Conservation (phyloP, 2,888 invertebrate genomes). For the Papilio gigon region DNA sequence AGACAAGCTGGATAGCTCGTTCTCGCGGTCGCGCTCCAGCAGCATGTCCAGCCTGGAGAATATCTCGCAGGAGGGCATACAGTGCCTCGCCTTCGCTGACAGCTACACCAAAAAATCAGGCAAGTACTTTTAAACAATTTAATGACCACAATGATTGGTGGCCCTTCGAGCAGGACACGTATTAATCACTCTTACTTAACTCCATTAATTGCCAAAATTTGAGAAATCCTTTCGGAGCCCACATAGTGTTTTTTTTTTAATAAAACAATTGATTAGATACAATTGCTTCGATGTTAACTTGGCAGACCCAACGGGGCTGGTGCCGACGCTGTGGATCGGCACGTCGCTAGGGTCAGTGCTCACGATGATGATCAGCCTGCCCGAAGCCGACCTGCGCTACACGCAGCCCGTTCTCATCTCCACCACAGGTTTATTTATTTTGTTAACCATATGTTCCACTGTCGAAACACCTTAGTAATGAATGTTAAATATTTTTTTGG, state of each 20-base stretch:
- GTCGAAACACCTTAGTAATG: conserved; percentile 7
- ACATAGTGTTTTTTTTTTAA: neutral
- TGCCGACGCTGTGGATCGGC: conserved; percentile 98
- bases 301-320: conserved; percentile 90
- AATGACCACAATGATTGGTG: neutral
- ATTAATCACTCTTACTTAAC: no score
- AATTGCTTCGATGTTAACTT: neutral
- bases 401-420: conserved; percentile 94
- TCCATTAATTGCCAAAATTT: no score
- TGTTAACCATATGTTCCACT: neutral
- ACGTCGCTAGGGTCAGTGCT: conserved; percentile 98
- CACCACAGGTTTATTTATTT: conserved; percentile 86
- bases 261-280: neutral
- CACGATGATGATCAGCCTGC: conserved; percentile 93
- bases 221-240: no score
- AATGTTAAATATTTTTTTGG: neutral
- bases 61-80: conserved; percentile 97
- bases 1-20: conserved; percentile 98
- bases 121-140: conserved; percentile 67
- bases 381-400: conserved; percentile 90
- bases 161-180: conserved; percentile 1
- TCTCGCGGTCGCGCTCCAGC: conserved; percentile 97
- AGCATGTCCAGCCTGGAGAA: conserved; percentile 99
- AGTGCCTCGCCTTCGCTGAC: conserved; percentile 97
- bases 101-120: conserved; percentile 97